Evolutionary conservation across 2,797 vertebrate species (phyloP).

Genomic region (Sardinella longiceps): DNA sequence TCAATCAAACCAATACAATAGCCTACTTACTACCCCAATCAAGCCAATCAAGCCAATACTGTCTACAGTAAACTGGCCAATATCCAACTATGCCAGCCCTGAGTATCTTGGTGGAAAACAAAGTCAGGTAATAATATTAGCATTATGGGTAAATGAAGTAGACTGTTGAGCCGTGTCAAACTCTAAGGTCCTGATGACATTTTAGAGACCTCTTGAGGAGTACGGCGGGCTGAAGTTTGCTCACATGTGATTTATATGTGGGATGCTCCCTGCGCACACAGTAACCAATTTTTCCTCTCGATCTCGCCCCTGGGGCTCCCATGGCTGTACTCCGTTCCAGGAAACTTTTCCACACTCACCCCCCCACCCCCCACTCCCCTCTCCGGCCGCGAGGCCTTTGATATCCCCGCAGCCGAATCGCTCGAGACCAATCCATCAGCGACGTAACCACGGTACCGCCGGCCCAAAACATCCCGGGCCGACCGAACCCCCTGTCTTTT

Average conservation of each 20-base stretch:
- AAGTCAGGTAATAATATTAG: neutral
- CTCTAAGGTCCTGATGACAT: neutral
- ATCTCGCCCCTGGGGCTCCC: conserved; percentile 13
- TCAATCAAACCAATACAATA: no score
- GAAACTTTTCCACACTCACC: conserved; percentile 7
- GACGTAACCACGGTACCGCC: conserved; percentile 48
- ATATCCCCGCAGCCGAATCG: conserved; percentile 39
- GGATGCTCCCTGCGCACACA: conserved; percentile 23
- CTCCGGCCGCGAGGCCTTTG: conserved; percentile 18
- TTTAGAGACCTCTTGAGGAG: neutral
- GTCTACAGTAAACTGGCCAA: neutral
- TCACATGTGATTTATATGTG: neutral
- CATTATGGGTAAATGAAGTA: neutral
- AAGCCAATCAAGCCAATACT: no score
- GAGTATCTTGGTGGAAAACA: neutral
- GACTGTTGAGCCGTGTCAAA: neutral
- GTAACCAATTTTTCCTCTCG: conserved; percentile 23
- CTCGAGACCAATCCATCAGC: conserved; percentile 62
- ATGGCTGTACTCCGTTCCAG: neutral
- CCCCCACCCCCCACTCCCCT: neutral
- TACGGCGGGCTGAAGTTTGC: neutral
- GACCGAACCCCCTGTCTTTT: neutral
- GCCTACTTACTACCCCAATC: no score
- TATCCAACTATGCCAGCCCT: no score
- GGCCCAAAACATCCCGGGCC: conserved; percentile 48